phyloP scores from a whole-genome alignment of 2,113 vertebrate genomes.

The Rhinolophus ferrumequinum region DNA sequence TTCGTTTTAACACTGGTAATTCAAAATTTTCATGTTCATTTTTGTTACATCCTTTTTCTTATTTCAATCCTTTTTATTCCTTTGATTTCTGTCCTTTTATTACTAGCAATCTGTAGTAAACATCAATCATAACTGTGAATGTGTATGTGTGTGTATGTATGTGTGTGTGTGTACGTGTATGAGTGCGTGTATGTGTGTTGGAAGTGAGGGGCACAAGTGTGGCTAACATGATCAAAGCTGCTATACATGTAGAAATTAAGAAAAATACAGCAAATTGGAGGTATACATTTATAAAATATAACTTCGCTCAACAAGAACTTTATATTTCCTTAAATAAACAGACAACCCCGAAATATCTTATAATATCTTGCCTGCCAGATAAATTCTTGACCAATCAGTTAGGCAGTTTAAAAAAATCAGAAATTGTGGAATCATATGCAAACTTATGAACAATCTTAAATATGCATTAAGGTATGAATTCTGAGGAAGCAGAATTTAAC shows the following conservation, averaged over 20 bases:
- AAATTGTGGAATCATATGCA: not conserved
- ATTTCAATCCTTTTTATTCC: not conserved
- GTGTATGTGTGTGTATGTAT: not conserved
- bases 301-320: not conserved
- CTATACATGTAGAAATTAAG: not conserved
- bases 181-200: not conserved
- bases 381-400: not conserved
- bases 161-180: not conserved
- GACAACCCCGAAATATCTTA: not conserved
- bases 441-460: not conserved
- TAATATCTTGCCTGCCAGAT: not conserved
- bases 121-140: no score
- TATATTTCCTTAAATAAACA: constrained; percentile 22
- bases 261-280: not conserved
- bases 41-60: not conserved
- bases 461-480: not conserved
- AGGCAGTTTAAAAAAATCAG: not conserved
- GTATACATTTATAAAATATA: not conserved
- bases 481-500: not conserved
- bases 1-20: constrained; percentile 42
- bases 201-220: not conserved
- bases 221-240: not conserved
- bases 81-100: not conserved
- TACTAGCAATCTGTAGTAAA: not conserved
- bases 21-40: constrained; percentile 3